Percentiles rank a stretch among this genome's conserved stretches.
Conservation (phyloP, 2,113 vertebrate species). For the Corythaixoides concolor region DNA sequence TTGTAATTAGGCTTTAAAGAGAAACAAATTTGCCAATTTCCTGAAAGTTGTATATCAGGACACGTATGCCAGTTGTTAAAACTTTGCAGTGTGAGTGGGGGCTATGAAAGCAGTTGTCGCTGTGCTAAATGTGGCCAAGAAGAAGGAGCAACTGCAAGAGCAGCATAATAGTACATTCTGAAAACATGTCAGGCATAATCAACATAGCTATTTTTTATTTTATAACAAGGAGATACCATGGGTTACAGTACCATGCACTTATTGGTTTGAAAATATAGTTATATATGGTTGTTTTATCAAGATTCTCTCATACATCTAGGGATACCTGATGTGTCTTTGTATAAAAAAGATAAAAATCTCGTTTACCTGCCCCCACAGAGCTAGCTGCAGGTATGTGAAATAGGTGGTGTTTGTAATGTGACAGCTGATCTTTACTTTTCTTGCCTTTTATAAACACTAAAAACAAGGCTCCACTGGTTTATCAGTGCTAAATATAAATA, state of each 20-base stretch:
- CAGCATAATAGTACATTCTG: neutral
- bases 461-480: neutral
- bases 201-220: neutral
- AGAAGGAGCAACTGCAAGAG: neutral
- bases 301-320: neutral
- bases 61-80: neutral
- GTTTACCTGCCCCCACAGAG: neutral
- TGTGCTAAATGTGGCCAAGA: neutral
- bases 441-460: neutral
- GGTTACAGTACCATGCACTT: neutral
- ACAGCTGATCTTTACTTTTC: neutral
- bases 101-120: neutral
- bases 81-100: neutral
- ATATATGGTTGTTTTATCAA: neutral
- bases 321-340: neutral
- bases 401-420: neutral
- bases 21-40: neutral
- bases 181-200: neutral
- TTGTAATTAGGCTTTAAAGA: neutral
- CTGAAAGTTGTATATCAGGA: neutral
- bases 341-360: neutral
- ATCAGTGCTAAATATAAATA: neutral
- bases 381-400: neutral
- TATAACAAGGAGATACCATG: neutral
- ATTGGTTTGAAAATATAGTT: neutral